Conservation (phyloP, 2,888 invertebrate genomes). For the Diaprepes abbreviatus region DNA sequence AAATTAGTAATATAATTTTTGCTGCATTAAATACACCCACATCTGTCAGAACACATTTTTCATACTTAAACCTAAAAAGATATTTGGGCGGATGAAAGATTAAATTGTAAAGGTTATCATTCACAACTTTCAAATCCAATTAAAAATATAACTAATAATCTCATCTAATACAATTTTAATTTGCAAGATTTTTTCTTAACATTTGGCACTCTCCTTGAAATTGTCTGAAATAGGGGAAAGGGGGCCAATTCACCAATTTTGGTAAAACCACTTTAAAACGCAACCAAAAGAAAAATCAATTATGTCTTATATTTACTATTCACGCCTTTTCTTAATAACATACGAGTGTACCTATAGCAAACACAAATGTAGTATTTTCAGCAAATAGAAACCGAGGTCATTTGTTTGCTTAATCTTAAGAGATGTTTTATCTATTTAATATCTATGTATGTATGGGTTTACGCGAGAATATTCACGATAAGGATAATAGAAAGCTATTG, state of each 20-base stretch:
- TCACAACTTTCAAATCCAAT: neutral
- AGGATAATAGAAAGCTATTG: too few species aligned
- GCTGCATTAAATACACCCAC: neutral
- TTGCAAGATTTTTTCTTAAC: neutral
- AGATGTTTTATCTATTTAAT: too few species aligned
- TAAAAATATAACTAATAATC: neutral
- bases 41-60: neutral
- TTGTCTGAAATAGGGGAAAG: conserved; percentile 19
- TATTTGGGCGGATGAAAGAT: neutral
- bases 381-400: conserved; percentile 8
- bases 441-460: too few species aligned
- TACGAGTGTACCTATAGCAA: neutral
- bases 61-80: neutral
- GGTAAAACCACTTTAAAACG: conserved; percentile 8
- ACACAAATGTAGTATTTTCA: conserved; percentile 10
- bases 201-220: conserved; percentile 18
- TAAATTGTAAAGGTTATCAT: conserved; percentile 1
- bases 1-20: neutral
- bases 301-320: neutral
- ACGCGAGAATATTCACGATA: too few species aligned
- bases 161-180: neutral
- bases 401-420: neutral
- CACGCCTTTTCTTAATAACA: neutral
- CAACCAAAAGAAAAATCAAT: neutral
- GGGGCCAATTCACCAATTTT: conserved; percentile 10